Conservation (phyloP, 2,113 vertebrate genomes). For the Emydura subglobosa region DNA sequence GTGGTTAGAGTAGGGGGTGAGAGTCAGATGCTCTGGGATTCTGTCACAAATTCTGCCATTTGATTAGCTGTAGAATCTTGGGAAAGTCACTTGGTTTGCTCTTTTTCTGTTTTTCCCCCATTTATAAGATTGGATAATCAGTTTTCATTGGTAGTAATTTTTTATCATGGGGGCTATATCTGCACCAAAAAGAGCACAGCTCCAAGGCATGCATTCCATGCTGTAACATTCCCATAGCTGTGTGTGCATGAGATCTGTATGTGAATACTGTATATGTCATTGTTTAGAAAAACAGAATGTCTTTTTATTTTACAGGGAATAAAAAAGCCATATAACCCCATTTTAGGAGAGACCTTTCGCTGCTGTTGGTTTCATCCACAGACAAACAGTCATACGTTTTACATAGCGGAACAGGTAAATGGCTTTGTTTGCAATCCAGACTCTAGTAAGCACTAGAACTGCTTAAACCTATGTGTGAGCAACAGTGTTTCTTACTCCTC, state of each 20-base stretch:
- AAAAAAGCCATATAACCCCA: slow-evolving; percentile 98
- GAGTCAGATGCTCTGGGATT: neutral
- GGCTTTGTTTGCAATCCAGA: neutral
- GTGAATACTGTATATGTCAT: neutral
- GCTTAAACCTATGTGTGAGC: neutral
- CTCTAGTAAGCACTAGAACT: neutral
- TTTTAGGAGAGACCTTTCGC: slow-evolving; percentile 95
- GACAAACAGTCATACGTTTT: slow-evolving; percentile 94
- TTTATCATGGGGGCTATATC: neutral
- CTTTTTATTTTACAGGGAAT: slow-evolving; percentile 84
- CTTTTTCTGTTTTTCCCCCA: neutral
- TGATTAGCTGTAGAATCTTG: neutral
- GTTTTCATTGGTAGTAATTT: slow-evolving; percentile 35
- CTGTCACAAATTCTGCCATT: neutral
- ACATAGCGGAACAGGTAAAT: slow-evolving; percentile 95
- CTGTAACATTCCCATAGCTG: neutral
- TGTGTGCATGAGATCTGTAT: neutral
- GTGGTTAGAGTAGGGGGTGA: neutral
- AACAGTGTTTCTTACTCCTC: fast-evolving
- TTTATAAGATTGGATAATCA: neutral
- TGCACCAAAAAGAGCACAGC: neutral
- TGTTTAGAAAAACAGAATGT: neutral
- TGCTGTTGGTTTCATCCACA: slow-evolving; percentile 96
- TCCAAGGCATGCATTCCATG: neutral
- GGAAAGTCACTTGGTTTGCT: neutral